Evolutionary conservation across 2,888 invertebrate genomes (phyloP).

Genomic region (Elgonia sp.): DNA sequence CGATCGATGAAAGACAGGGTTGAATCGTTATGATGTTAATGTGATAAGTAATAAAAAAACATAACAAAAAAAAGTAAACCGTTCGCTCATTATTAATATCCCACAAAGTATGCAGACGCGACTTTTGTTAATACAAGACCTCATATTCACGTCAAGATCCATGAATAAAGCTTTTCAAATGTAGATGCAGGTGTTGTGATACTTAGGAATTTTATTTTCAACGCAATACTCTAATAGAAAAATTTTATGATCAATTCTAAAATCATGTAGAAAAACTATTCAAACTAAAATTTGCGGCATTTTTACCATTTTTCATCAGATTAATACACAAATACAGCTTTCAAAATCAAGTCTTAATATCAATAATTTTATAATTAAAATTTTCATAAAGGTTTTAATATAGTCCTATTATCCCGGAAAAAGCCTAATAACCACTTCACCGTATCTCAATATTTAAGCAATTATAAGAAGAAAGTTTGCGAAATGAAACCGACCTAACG

Average conservation of each 20-base stretch:
- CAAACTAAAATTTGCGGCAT: no score
- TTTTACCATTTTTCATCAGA: no score
- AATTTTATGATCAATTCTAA: not conserved
- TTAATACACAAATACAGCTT: no score
- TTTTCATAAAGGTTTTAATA: not conserved
- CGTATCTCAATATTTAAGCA: not conserved
- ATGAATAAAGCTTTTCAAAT: constrained; percentile 31
- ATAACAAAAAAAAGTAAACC: constrained; percentile 1
- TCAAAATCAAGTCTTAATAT: not conserved
- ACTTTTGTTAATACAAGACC: constrained; percentile 16
- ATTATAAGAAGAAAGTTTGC: constrained; percentile 1
- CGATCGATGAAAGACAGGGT: constrained; percentile 20
- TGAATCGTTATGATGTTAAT: constrained; percentile 27
- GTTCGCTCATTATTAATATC: constrained; percentile 23
- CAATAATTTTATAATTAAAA: no score
- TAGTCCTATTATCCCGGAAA: not conserved
- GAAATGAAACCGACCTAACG: not conserved
- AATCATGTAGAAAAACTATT: no score
- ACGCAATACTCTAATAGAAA: not conserved
- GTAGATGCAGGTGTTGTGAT: constrained; percentile 15
- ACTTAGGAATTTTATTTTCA: constrained; percentile 3
- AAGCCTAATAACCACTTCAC: not conserved
- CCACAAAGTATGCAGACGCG: constrained; percentile 18
- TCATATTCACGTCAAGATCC: constrained; percentile 17
- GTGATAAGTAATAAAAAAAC: constrained; percentile 26